Base-by-base conservation (phyloP, 1,140 invertebrate species). In the Varroa destructor region DNA sequence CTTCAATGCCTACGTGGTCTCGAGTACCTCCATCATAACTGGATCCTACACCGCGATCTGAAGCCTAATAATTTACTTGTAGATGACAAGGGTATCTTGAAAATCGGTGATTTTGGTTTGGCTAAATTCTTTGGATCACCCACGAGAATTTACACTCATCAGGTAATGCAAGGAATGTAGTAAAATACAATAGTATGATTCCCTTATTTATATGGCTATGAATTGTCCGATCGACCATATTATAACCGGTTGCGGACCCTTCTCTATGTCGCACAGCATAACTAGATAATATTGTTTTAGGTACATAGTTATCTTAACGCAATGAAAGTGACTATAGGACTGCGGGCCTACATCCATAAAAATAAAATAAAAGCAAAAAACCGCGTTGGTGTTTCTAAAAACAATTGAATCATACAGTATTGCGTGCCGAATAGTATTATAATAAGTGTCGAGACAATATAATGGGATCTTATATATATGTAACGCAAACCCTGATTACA, bases 51-150 rank as follows among this genome's bases (percentile, higher is more conserved):
- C 79, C 86, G 97, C 84, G 97, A 99, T 86, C 84, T 99, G 72
- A 99, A 99, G 80, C 97, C 97, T 8, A 99, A 99, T 79, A 99
- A 99, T 84, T 86, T 99, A 75, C 81, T 99, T 1, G 89, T 99
- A 5, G 94, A 97, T 81, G 84, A 86, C 67, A 84, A 89, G 77
- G 97, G 97, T 1, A 83, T 97, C 14, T 80, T 99, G 0, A 99
- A 97, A 82, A 89, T 97, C 75, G 94, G 91, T 75, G 96, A 99
- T 87, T 99, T 99, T 86, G 96, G 96, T 78, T 82, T 99, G 72
- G 97, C 97, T 0, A 95, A 96, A 79, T 89, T 90, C 78, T 99
- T 87, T 84, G 96, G 94, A 2, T 97, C 95, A 1, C 97, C 96
- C 2, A 94, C 88, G 78, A 85, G 95, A 78, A 85, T 93, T 76